phyloP scores from a whole-genome alignment of 92 coral and sea anemone species.

The Epizoanthus scotinus region DNA sequence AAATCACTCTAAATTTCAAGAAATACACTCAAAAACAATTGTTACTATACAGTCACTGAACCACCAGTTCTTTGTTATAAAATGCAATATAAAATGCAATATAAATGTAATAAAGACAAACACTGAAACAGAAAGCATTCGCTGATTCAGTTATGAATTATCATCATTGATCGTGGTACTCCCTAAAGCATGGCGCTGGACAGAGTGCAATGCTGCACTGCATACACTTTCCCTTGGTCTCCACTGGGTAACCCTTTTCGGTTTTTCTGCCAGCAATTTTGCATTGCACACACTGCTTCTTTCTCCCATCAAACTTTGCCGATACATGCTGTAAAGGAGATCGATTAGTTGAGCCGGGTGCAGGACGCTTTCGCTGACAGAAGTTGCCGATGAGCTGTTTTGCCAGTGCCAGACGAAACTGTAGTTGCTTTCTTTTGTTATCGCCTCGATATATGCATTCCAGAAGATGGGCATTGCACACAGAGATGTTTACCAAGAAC shows the following conservation, averaged over 20 bases:
- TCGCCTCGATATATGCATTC: not conserved
- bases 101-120: not conserved
- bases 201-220: constrained; percentile 35
- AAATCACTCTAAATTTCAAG: no score
- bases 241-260: constrained; percentile 10
- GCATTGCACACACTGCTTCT: constrained; percentile 27
- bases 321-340: not conserved
- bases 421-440: not conserved
- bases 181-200: not conserved
- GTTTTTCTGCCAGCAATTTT: constrained; percentile 20
- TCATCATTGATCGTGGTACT: not conserved
- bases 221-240: constrained; percentile 11
- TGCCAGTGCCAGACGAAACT: not conserved
- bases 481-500: not conserved
- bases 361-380: no score
- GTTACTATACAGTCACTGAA: no score
- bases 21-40: not conserved
- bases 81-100: not conserved
- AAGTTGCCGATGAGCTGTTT: constrained; percentile 4
- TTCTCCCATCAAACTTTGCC: constrained; percentile 1
- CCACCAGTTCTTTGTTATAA: no score
- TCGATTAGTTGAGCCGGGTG: no score
- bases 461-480: not conserved
- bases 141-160: not conserved
- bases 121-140: not conserved